Conservation (phyloP, 2,888 invertebrate genomes). For the Monoplex corrugatus region DNA sequence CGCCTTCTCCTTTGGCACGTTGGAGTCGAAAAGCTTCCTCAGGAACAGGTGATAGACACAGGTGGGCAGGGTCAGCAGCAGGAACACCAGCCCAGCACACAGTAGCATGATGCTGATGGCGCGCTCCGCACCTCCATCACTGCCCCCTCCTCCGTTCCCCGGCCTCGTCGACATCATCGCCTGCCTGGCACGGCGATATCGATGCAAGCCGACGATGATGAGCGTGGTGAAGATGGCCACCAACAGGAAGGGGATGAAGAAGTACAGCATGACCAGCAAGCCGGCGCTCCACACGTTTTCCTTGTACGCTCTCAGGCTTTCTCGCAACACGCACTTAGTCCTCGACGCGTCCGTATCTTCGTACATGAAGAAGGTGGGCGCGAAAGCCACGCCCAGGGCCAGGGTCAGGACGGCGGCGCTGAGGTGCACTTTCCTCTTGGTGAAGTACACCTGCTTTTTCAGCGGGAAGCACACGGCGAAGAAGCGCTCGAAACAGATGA, state of each 20-base stretch:
- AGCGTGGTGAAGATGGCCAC: slow-evolving; percentile 43
- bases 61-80: slow-evolving; percentile 52
- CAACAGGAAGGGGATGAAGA: slow-evolving; percentile 1
- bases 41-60: slow-evolving; percentile 51
- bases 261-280: slow-evolving; percentile 17
- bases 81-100: slow-evolving; percentile 51
- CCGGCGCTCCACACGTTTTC: not conserved
- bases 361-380: not conserved
- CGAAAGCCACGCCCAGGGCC: slow-evolving; percentile 12
- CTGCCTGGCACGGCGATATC: slow-evolving; percentile 38
- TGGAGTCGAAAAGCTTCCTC: not conserved
- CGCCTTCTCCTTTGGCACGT: not conserved
- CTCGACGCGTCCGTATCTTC: not conserved
- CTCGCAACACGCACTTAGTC: not conserved
- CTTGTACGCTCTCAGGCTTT: not conserved
- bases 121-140: slow-evolving; percentile 34
- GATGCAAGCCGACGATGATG: slow-evolving; percentile 50
- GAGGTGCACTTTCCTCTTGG: slow-evolving; percentile 43
- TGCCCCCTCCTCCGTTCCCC: not conserved
- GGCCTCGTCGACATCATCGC: slow-evolving; percentile 32
- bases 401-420: not conserved
- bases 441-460: slow-evolving; percentile 44
- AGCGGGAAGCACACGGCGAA: slow-evolving; percentile 69
- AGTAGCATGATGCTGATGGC: slow-evolving; percentile 56
- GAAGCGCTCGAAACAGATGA: slow-evolving; percentile 56